Evolutionary conservation across 2,888 invertebrate species (phyloP), one percentile per base, ranked within the genome.

Genomic region (Thelaira solivaga): DNA sequence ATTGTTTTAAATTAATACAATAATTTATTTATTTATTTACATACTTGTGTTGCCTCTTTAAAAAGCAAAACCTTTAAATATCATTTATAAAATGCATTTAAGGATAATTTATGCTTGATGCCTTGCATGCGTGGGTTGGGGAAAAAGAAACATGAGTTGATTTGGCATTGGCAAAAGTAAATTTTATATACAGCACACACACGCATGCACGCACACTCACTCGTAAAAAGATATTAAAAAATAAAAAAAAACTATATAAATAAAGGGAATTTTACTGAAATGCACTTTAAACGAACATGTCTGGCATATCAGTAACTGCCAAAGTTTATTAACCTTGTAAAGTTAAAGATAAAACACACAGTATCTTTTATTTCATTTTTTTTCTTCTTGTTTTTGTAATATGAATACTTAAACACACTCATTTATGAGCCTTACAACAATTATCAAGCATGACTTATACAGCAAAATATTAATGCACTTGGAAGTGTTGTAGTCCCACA

Each of bases 1-100:
- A 78, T 74, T 78, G 74, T 74, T 65, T 78, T 69, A 69, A 74
- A 69, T 78, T 78, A 69, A 69, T 74, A 69, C n/a, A n/a, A n/a
- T n/a, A n/a, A n/a, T n/a, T n/a, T n/a, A n/a, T n/a, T n/a, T n/a
- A 74, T 53, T 41, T 22, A 64, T 64, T 47, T 55, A 20, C 55
- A 47, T 47, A 45, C n/a, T n/a, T n/a, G n/a, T n/a, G n/a, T 72
- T 39, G 22, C 8, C 18, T 29, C 13, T 45, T 47, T 36, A 53
- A 22, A n/a, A 39, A 53, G 61, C 53, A 47, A 26, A 59, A 45
- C 41, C 47, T 68, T 36, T 26, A 29, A 51, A 16, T 11, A 4
- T 24, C 20, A 13, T 36, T 18, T 36, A 10, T 24, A 41, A 68
- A 61, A 51, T 47, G 41, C 74, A 59, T 73, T 72, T 73, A 49